Evolutionary conservation across 2,113 vertebrate species (phyloP).

Genomic region (Bubalus kerabau): DNA sequence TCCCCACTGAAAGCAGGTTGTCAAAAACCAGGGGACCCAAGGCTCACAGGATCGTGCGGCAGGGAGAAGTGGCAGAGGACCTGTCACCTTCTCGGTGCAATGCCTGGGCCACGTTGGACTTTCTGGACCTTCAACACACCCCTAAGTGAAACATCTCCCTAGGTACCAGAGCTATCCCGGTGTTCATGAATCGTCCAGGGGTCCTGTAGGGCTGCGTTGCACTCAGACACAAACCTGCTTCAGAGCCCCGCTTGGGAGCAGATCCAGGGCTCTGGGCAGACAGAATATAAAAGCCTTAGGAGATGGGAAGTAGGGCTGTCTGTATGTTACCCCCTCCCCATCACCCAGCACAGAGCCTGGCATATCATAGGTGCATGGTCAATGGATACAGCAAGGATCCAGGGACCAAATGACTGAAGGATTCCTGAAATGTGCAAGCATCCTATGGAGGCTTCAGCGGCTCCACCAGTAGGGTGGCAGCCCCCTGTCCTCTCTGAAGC

Average conservation of each 20-base stretch:
- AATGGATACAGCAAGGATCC: background rate
- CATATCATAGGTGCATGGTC: background rate
- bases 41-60: background rate
- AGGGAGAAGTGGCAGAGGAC: background rate
- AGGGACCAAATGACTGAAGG: background rate
- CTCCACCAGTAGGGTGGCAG: background rate
- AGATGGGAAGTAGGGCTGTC: background rate
- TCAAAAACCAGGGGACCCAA: background rate
- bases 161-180: background rate
- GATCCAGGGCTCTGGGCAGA: background rate
- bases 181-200: background rate
- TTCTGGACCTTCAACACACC: background rate
- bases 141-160: background rate
- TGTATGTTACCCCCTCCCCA: background rate
- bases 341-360: background rate
- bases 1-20: background rate
- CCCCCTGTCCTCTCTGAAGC: background rate
- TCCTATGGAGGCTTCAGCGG: background rate
- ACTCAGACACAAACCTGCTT: background rate
- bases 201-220: fast-evolving
- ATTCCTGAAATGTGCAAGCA: background rate
- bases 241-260: background rate
- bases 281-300: background rate
- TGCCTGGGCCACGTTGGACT: background rate
- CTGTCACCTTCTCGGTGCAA: background rate